Evolutionary conservation across 1,140 invertebrate species (phyloP).

Genomic region (Procambarus virginalis): DNA sequence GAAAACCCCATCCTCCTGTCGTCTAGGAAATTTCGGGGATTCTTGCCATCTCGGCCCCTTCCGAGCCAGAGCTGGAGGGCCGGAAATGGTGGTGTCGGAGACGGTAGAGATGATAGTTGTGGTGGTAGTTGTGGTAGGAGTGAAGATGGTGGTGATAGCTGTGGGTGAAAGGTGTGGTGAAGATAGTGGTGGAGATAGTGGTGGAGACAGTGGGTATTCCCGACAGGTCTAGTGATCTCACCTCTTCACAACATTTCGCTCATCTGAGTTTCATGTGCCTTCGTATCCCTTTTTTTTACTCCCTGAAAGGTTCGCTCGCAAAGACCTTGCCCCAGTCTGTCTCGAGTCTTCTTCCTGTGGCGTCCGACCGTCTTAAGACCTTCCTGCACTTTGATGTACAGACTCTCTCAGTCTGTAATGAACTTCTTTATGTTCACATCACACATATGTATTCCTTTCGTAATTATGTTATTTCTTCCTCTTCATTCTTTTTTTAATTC

Average conservation of each 20-base stretch:
- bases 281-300: neutral
- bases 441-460: no score
- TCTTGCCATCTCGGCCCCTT: neutral
- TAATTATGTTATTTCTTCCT: no score
- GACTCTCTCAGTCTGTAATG: no score
- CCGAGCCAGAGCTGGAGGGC: neutral
- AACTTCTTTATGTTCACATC: no score
- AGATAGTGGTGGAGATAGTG: no score
- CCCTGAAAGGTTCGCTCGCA: neutral
- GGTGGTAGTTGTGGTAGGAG: neutral
- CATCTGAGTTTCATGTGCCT: neutral
- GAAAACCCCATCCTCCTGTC: neutral
- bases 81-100: no score
- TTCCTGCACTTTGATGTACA: no score
- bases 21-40: neutral
- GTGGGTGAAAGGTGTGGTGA: no score
- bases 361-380: no score
- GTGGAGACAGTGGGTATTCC: neutral
- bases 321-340: slow-evolving; percentile 2
- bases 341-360: no score
- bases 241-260: neutral
- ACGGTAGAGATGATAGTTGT: neutral
- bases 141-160: no score
- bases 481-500: neutral
- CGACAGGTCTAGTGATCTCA: neutral